These are phyloP conservation scores for Amphimallon solstitiale DNA, from an alignment of 2,888 invertebrate species.

Conservation along the genomic window DNA sequence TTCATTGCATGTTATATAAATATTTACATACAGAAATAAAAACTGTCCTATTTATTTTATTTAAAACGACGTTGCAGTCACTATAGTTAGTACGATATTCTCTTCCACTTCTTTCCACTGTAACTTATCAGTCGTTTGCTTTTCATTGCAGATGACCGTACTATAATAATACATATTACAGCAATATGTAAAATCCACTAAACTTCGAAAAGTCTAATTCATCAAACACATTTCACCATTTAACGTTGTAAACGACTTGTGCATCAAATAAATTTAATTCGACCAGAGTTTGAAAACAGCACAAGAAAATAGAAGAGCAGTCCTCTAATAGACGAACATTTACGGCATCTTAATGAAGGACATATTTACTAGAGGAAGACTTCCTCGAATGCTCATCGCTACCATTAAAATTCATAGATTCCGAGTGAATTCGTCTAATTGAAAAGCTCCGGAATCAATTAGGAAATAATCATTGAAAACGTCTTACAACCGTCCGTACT, in stretches of 20 bases:
- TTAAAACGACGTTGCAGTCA: no score
- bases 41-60: no score
- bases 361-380: conserved; percentile 5
- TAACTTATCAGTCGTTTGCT: no score
- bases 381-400: conserved; percentile 9
- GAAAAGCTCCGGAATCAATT: conserved; percentile 35
- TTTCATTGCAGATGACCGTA: no score
- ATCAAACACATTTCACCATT: no score
- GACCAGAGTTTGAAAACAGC: neutral
- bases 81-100: no score
- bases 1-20: no score
- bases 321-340: conserved; percentile 13
- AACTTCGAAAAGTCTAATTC: no score
- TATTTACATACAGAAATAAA: no score
- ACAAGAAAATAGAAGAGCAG: neutral
- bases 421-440: conserved; percentile 22
- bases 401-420: conserved; percentile 37
- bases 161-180: no score
- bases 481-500: conserved; percentile 6
- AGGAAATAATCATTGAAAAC: conserved; percentile 30
- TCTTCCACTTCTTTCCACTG: no score
- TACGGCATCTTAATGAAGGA: conserved; percentile 11
- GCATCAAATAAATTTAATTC: conserved; percentile 11
- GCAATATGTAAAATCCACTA: no score
- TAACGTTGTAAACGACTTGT: neutral